phyloP scores from a whole-genome alignment of 2,113 vertebrate species.

The Odontesthes bonariensis region DNA sequence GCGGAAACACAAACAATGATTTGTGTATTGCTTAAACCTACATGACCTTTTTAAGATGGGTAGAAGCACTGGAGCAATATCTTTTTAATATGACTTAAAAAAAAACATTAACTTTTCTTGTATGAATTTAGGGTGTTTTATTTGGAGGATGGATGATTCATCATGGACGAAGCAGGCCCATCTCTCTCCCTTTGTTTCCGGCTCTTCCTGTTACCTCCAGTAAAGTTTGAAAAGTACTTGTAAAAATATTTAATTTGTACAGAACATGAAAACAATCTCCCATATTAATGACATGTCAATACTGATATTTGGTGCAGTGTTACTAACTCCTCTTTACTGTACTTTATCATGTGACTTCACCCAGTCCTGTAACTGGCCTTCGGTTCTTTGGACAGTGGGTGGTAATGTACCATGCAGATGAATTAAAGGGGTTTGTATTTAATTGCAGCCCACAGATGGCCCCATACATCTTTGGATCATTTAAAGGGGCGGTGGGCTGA shows the following conservation, averaged over 20 bases:
- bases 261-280: neutral
- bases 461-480: slow-evolving; percentile 77
- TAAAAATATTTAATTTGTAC: neutral
- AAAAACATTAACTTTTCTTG: neutral
- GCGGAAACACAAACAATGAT: slow-evolving; percentile 26
- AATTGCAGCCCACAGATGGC: slow-evolving; percentile 78
- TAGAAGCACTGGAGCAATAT: neutral
- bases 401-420: slow-evolving; percentile 75
- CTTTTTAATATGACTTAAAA: slow-evolving; percentile 1
- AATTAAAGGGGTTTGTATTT: slow-evolving; percentile 78
- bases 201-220: neutral
- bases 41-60: slow-evolving; percentile 4
- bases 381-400: slow-evolving; percentile 52
- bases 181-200: neutral
- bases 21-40: slow-evolving; percentile 15
- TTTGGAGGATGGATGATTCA: too few species aligned
- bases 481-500: slow-evolving; percentile 78
- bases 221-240: neutral
- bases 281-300: neutral
- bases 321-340: neutral
- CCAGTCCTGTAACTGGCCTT: slow-evolving; percentile 41
- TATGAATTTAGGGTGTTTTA: neutral
- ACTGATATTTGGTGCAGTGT: slow-evolving; percentile 13
- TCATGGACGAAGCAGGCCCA: neutral
- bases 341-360: slow-evolving; percentile 25